phyloP scores from a whole-genome alignment of 2,113 vertebrate genomes.

The Heterochromis multidens region DNA sequence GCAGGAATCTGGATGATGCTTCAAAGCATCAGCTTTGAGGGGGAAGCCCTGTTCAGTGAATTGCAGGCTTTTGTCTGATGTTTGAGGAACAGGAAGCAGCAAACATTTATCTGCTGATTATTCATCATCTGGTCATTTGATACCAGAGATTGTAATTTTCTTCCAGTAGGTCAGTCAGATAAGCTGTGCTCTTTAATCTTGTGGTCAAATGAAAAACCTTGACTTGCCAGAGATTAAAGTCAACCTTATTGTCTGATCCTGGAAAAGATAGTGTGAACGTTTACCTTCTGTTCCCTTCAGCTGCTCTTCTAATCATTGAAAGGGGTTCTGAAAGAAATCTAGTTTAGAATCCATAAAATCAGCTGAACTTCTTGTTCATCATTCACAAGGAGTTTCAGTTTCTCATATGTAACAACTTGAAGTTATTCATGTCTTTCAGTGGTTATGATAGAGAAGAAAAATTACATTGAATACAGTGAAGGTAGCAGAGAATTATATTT shows the following conservation, averaged over 20 bases:
- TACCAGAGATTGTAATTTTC: background rate
- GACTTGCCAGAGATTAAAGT: background rate
- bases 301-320: background rate
- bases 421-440: background rate
- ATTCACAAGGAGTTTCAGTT: background rate
- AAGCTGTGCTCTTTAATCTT: background rate
- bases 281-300: background rate
- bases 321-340: background rate
- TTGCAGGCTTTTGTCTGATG: background rate
- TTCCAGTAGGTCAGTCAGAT: background rate
- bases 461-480: background rate
- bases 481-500: background rate
- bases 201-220: background rate
- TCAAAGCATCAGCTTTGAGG: background rate
- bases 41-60: background rate
- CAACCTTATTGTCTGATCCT: background rate
- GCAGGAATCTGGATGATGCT: background rate
- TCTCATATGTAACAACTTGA: background rate
- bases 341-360: background rate
- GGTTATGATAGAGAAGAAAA: background rate
- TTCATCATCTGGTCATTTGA: background rate
- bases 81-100: fast-evolving
- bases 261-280: background rate
- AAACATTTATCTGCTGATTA: background rate
- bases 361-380: background rate